Conservation (phyloP, 2,888 invertebrate genomes). For the Erebia epiphron region DNA sequence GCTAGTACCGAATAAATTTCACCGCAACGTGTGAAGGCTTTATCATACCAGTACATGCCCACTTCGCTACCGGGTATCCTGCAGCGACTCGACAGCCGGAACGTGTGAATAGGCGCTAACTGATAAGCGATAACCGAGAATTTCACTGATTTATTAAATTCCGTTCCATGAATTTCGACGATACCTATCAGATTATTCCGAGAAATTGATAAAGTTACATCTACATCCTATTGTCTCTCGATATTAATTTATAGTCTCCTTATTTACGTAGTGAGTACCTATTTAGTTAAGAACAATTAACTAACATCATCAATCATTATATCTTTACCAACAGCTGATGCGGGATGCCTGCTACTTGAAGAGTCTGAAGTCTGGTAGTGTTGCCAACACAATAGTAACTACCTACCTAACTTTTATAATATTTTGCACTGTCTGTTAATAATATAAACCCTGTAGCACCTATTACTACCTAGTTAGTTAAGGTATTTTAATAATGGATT, state of each 20-base stretch:
- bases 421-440: too few species aligned
- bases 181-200: background rate
- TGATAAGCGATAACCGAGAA: background rate
- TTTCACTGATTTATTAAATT: constrained; percentile 1
- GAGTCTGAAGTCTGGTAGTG: background rate
- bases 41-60: background rate
- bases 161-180: background rate
- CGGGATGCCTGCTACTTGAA: background rate
- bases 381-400: background rate
- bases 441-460: too few species aligned
- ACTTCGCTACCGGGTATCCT: background rate
- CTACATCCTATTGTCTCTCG: background rate
- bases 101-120: background rate
- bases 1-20: too few species aligned
- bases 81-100: background rate
- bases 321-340: background rate
- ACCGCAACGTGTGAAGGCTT: background rate
- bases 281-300: background rate
- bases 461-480: too few species aligned
- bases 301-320: background rate
- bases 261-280: background rate
- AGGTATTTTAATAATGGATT: too few species aligned
- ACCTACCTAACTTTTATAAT: too few species aligned
- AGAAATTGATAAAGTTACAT: background rate
- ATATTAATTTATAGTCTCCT: background rate